phyloP scores from a whole-genome alignment of 1,140 invertebrate genomes.

The Trichonephila clavata region DNA sequence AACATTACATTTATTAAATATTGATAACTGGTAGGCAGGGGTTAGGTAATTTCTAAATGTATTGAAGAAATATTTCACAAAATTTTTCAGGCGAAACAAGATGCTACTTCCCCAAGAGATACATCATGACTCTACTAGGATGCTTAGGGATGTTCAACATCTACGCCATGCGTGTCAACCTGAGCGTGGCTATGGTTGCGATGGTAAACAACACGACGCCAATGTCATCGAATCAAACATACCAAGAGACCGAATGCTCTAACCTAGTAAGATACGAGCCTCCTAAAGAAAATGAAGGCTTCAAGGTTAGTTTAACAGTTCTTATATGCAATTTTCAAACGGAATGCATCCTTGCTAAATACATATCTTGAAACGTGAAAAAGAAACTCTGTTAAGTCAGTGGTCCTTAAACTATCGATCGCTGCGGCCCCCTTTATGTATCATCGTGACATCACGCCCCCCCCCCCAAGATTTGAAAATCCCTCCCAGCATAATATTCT shows the following conservation, averaged over 20 bases:
- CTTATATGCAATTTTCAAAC: no score
- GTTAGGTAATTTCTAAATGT: not conserved
- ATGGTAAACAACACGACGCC: slow-evolving; percentile 88
- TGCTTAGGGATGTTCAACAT: slow-evolving; percentile 96
- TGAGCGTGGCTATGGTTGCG: slow-evolving; percentile 97
- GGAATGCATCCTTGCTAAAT: no score
- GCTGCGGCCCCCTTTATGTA: no score
- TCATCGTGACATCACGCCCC: no score
- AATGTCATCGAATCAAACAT: not conserved
- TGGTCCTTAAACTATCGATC: no score
- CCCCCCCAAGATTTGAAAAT: no score
- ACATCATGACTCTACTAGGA: slow-evolving; percentile 92
- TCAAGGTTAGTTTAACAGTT: not conserved
- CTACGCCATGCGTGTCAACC: slow-evolving; percentile 96
- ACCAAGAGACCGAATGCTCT: not conserved
- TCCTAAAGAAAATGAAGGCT: not conserved
- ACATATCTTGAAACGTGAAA: no score
- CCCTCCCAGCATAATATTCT: no score
- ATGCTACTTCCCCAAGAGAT: slow-evolving; percentile 82
- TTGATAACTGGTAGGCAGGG: no score
- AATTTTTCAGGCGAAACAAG: not conserved
- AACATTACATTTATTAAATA: no score
- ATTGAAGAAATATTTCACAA: not conserved
- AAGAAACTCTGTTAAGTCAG: no score
- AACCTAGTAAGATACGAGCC: not conserved